Conservation (phyloP, 2,797 vertebrate species). For the Pempheris klunzingeri region DNA sequence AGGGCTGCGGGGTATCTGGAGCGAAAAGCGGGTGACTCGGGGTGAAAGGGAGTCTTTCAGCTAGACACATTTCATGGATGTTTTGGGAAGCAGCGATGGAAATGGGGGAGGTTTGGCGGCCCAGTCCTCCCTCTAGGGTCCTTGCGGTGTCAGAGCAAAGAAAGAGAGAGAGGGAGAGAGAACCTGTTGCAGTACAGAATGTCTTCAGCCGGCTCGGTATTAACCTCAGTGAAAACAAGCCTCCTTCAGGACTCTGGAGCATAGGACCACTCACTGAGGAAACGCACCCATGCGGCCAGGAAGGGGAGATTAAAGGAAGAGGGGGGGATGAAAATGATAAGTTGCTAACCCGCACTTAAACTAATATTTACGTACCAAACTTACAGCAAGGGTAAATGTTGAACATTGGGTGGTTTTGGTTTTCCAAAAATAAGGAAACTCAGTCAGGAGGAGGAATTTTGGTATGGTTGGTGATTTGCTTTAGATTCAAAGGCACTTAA, state of each 20-base stretch:
- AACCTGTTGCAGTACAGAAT: conserved; percentile 66
- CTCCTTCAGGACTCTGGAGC: conserved; percentile 49
- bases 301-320: conserved; percentile 27
- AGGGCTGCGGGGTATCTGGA: conserved; percentile 40
- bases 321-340: conserved; percentile 39
- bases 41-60: conserved; percentile 83
- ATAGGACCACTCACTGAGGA: conserved; percentile 25
- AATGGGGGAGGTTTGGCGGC: conserved; percentile 61
- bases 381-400: conserved; percentile 49
- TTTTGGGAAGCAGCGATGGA: conserved; percentile 74
- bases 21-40: conserved; percentile 38
- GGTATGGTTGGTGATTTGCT: conserved; percentile 5
- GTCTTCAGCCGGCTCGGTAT: conserved; percentile 71
- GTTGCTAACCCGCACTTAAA: conserved; percentile 44
- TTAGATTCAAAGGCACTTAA: not conserved
- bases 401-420: conserved; percentile 36
- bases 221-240: conserved; percentile 77
- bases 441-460: conserved; percentile 24
- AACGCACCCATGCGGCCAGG: conserved; percentile 20
- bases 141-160: conserved; percentile 64
- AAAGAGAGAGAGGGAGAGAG: conserved; percentile 26
- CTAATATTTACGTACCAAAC: conserved; percentile 62
- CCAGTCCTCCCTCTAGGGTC: conserved; percentile 61
- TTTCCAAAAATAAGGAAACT: conserved; percentile 42
- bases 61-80: conserved; percentile 71